Evolutionary conservation across 2,888 invertebrate species (phyloP).

Genomic region (Cheilosia scutellata): DNA sequence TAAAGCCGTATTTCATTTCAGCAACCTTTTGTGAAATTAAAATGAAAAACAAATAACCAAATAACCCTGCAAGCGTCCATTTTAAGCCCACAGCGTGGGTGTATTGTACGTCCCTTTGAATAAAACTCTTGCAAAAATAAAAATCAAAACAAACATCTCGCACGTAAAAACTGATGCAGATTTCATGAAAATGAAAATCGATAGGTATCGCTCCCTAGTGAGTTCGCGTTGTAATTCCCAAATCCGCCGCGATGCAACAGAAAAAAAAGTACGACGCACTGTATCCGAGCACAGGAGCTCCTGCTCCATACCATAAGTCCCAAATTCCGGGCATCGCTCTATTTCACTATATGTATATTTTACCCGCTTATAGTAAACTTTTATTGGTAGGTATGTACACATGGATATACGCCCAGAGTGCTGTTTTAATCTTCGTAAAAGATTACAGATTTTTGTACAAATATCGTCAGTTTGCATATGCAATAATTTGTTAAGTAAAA

Average conservation of each 20-base stretch:
- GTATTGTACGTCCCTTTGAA: conserved; percentile 2
- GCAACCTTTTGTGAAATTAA: conserved; percentile 13
- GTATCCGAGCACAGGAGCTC: conserved; percentile 1
- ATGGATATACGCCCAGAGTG: conserved; percentile 6
- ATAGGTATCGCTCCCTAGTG: conserved; percentile 52
- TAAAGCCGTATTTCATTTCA: conserved; percentile 54
- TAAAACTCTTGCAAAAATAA: conserved; percentile 4
- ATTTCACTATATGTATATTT: neutral
- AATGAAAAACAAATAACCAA: conserved; percentile 50
- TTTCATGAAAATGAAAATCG: conserved; percentile 64
- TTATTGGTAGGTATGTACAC: conserved; percentile 1
- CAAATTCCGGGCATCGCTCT: conserved; percentile 1
- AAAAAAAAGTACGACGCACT: neutral
- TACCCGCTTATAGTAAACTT: conserved; percentile 15
- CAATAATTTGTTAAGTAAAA: conserved; percentile 44
- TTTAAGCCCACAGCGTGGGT: conserved; percentile 1
- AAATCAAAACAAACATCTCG: neutral
- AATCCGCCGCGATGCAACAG: neutral
- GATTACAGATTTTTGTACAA: conserved; percentile 52
- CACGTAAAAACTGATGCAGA: conserved; percentile 45
- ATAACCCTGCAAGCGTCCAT: conserved; percentile 52
- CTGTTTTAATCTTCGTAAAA: conserved; percentile 58
- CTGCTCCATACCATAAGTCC: conserved; percentile 5
- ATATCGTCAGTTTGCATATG: conserved; percentile 49
- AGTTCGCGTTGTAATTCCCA: conserved; percentile 40